Evolutionary conservation across 2,888 invertebrate species (phyloP), one percentile per base, ranked within the genome.

Genomic region (Polydrusus tereticollis): DNA sequence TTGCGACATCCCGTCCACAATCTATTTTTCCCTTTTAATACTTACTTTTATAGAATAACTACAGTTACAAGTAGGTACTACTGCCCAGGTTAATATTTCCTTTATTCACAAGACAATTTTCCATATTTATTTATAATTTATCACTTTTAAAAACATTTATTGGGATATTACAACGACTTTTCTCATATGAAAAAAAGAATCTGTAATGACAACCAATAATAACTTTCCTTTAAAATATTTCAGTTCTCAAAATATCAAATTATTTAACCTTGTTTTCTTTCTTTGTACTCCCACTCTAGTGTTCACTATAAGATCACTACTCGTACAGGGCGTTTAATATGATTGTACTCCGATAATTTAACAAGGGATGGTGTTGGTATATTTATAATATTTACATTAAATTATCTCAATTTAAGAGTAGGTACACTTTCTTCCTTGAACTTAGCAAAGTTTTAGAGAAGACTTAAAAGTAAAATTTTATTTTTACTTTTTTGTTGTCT

Each of bases 321-420:
- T 7, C 16, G 2, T 16, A 26, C 5, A n/a, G n/a, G 47, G 58
- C 45, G 33, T 66, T 12, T 38, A 10, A 20, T 36, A 45, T 23
- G 38, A 58, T 26, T 41, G 36, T 55, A 47, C 36, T 41, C 38
- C 50, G 21, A 60, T 59, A 65, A 66, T 64, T 47, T 58, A 60
- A 63, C 36, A 45, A 59, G 74, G 74, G 71, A 52, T 14, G 74
- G 74, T 74, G 74, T 21, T 36, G 74, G 74, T 43, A 52, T 73
- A 64, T 74, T 71, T 64, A 68, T 74, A 20, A 70, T 18, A 45
- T 64, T 67, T 64, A 23, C 21, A 58, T 41, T 29, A 55, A 47
- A 12, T 14, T 20, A 29, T 62, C 41, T 65, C 58, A 64, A 65
- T 41, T 33, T n/a, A 59, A 65, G 45, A 29, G 50, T 68, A 47